phyloP scores from a whole-genome alignment of 2,888 invertebrate species.

The Embidobia sp. region DNA sequence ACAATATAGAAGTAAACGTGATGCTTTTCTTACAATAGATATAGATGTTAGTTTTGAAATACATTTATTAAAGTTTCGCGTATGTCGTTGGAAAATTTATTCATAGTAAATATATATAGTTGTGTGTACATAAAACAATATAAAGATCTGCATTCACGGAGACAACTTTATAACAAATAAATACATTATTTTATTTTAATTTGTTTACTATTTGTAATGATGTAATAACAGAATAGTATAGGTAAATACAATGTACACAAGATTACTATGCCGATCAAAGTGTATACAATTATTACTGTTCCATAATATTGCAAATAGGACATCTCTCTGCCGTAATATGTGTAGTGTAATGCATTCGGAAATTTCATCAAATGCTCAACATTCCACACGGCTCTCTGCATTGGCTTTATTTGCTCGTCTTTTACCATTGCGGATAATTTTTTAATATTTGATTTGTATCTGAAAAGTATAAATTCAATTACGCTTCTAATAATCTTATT shows the following conservation, averaged over 20 bases:
- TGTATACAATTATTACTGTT: constrained; percentile 48
- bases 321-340: constrained; percentile 74
- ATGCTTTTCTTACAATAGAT: too few species aligned
- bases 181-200: background rate
- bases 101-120: too few species aligned
- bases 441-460: constrained; percentile 71
- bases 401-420: constrained; percentile 74
- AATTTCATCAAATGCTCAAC: constrained; percentile 77
- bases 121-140: too few species aligned
- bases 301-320: constrained; percentile 71
- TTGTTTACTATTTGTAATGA: background rate
- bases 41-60: too few species aligned
- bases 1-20: too few species aligned
- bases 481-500: too few species aligned
- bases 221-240: background rate
- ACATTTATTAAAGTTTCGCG: too few species aligned
- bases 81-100: too few species aligned
- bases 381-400: constrained; percentile 75
- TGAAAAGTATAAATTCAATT: constrained; percentile 60
- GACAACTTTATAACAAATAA: too few species aligned
- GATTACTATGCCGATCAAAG: constrained; percentile 5
- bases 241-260: background rate
- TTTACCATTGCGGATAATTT: constrained; percentile 70
- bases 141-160: too few species aligned
- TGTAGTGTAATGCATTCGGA: constrained; percentile 72